Conservation (phyloP, 2,797 vertebrate species). For the Chaunax sp. region DNA sequence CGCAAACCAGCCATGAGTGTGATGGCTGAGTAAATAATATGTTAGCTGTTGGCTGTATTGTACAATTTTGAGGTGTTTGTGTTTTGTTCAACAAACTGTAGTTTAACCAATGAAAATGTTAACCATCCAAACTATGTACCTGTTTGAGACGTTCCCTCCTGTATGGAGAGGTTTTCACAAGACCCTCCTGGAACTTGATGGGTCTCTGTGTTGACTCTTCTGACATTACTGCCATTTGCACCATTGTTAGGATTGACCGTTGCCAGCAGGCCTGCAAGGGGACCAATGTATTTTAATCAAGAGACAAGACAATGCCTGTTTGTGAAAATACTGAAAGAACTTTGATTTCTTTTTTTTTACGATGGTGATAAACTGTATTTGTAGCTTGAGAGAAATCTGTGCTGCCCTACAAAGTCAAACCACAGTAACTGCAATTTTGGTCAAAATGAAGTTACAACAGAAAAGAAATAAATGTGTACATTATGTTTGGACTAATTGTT, state of each 20-base stretch:
- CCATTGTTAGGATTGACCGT: conserved; percentile 83
- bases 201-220: conserved; percentile 74
- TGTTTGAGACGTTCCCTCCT: conserved; percentile 44
- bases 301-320: not conserved
- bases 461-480: too few species aligned
- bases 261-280: conserved; percentile 87
- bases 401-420: too few species aligned
- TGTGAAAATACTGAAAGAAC: not conserved
- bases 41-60: too few species aligned
- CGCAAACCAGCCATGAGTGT: too few species aligned
- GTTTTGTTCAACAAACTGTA: too few species aligned
- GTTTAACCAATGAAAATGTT: not conserved
- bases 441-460: too few species aligned
- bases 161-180: conserved; percentile 65
- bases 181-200: conserved; percentile 62
- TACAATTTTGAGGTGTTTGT: too few species aligned
- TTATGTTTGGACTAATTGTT: too few species aligned
- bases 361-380: not conserved
- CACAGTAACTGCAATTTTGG: too few species aligned
- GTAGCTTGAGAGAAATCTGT: too few species aligned
- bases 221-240: conserved; percentile 68
- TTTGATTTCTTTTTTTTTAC: not conserved
- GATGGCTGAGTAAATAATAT: too few species aligned
- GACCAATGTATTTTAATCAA: conserved; percentile 2
- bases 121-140: conserved; percentile 55